phyloP scores from a whole-genome alignment of 2,888 invertebrate genomes.

The Mylabris sibirica region DNA sequence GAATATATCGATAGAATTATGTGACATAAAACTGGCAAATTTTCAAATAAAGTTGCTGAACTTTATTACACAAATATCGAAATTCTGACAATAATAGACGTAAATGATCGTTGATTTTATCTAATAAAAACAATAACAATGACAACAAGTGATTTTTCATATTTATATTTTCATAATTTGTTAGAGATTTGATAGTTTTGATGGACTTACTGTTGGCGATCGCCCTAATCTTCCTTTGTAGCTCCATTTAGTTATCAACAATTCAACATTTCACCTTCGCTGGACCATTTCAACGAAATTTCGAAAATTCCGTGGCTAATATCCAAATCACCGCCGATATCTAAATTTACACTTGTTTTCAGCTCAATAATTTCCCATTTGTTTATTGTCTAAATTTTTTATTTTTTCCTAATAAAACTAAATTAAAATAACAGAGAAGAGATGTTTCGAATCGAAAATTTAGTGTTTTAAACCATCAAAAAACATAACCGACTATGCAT shows the following conservation, averaged over 20 bases:
- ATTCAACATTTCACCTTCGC: slow-evolving; percentile 10
- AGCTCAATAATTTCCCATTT: slow-evolving; percentile 18
- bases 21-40: neutral
- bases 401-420: neutral
- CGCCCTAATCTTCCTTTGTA: slow-evolving; percentile 18
- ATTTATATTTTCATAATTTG: neutral
- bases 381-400: neutral
- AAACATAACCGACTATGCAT: neutral
- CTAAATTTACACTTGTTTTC: slow-evolving; percentile 25
- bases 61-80: neutral
- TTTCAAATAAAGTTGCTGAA: neutral
- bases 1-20: neutral
- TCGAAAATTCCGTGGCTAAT: slow-evolving; percentile 18
- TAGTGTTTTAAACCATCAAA: neutral
- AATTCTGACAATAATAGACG: neutral
- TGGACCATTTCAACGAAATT: slow-evolving; percentile 19
- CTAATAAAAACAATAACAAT: no score
- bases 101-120: neutral
- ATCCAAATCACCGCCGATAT: slow-evolving; percentile 19
- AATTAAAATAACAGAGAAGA: neutral
- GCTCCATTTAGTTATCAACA: slow-evolving; percentile 15
- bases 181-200: neutral
- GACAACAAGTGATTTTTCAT: no score
- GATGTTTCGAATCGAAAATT: no score
- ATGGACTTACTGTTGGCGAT: slow-evolving; percentile 21